A percentile compares a stretch with the other conserved stretches of the same genome.
Conservation (phyloP, 2,113 vertebrate genomes). For the Ciconia stormi region DNA sequence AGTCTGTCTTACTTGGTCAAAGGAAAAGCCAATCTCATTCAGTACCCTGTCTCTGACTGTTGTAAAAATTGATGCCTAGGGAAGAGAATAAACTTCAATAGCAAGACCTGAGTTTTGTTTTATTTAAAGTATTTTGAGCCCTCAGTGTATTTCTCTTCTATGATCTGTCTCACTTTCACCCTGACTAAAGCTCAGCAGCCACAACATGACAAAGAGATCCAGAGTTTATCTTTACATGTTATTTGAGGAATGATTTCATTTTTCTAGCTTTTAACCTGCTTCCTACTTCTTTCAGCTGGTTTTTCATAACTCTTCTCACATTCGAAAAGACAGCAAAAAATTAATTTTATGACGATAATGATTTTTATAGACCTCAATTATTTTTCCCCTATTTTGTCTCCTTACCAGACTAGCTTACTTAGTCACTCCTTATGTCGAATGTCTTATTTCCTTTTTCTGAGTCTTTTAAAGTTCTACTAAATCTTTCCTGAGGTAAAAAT, state of each 20-base stretch:
- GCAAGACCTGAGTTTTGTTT: background rate
- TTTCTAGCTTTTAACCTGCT: background rate
- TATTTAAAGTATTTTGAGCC: background rate
- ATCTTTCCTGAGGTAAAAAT: background rate
- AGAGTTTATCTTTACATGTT: background rate
- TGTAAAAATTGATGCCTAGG: background rate
- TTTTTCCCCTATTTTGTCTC: background rate
- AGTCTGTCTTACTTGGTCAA: background rate
- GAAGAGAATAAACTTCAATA: background rate
- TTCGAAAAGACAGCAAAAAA: background rate
- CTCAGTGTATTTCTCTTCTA: background rate
- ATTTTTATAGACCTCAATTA: background rate
- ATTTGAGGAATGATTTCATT: background rate
- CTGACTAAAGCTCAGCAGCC: background rate
- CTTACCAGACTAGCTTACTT: background rate
- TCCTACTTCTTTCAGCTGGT: background rate
- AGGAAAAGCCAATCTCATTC: background rate
- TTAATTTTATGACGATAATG: fast-evolving
- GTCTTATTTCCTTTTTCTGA: background rate
- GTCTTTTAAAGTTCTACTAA: background rate
- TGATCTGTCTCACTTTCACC: background rate
- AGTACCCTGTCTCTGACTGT: background rate
- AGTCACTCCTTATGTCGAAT: background rate
- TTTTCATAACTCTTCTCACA: background rate
- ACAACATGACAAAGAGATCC: background rate